Evolutionary conservation across 2,113 vertebrate species (phyloP).

Genomic region (Prunella fulvescens): DNA sequence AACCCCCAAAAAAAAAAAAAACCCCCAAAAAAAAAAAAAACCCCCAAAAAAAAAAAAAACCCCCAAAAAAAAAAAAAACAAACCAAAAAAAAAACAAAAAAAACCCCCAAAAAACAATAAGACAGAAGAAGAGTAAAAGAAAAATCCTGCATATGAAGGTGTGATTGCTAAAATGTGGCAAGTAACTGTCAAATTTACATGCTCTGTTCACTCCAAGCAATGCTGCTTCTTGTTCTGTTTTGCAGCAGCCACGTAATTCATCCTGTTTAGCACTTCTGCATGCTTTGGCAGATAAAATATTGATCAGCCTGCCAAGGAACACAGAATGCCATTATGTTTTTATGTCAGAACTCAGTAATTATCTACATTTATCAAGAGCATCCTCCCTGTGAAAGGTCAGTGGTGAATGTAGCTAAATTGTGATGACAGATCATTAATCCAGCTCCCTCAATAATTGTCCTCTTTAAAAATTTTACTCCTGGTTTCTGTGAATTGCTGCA

Average conservation of each 20-base stretch:
- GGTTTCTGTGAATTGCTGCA: constrained; percentile 11
- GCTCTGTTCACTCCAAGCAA: not conserved
- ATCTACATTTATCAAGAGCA: constrained; percentile 81
- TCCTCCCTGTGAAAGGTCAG: constrained; percentile 80
- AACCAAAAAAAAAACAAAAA: not conserved
- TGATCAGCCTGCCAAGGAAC: constrained; percentile 74
- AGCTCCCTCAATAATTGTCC: constrained; percentile 74
- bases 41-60: not conserved
- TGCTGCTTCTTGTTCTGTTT: not conserved
- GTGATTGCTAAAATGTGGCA: not conserved
- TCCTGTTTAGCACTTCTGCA: constrained; percentile 54
- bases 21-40: not conserved
- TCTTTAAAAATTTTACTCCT: constrained; percentile 68
- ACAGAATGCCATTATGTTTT: constrained; percentile 72
- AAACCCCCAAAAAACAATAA: not conserved
- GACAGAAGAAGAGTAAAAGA: not conserved
- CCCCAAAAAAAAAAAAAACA: not conserved
- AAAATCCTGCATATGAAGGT: not conserved
- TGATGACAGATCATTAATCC: constrained; percentile 85
- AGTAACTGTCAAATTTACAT: not conserved
- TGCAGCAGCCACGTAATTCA: constrained; percentile 13
- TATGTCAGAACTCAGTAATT: constrained; percentile 82
- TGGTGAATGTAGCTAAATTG: constrained; percentile 72
- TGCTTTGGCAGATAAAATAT: constrained; percentile 78
- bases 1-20: too few species aligned